A percentile compares a stretch with the other conserved stretches of the same genome.
Conservation (phyloP, 2,797 vertebrate genomes). For the Euphonia xanthogaster region DNA sequence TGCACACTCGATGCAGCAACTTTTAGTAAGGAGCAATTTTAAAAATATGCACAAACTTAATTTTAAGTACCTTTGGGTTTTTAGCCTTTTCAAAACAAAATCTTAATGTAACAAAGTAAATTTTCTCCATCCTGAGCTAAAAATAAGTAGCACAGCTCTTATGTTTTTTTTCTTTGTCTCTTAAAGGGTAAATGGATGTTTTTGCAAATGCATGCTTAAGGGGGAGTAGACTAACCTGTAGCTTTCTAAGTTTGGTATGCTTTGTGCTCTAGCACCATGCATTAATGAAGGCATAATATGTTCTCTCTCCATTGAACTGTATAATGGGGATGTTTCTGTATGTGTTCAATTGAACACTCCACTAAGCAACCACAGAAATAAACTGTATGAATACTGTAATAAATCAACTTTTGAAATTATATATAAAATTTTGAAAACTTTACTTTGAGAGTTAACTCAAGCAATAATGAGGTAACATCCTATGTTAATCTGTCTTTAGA, state of each 20-base stretch:
- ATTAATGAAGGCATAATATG: background rate
- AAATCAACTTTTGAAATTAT: background rate
- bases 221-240: background rate
- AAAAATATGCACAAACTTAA: conserved; percentile 30
- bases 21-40: background rate
- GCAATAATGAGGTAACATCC: background rate
- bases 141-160: background rate
- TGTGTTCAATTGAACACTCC: conserved; percentile 17
- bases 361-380: background rate
- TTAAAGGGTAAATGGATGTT: background rate
- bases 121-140: conserved; percentile 18
- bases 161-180: background rate
- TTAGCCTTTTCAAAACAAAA: background rate
- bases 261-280: background rate
- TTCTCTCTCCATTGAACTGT: background rate
- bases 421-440: background rate
- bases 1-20: conserved; percentile 13
- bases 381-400: background rate
- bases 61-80: background rate
- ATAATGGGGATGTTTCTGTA: background rate
- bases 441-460: background rate
- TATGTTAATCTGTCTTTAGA: background rate
- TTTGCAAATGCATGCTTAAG: background rate
- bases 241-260: background rate
- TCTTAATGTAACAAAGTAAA: background rate